Evolutionary conservation across 1,140 invertebrate genomes (phyloP), one percentile per base, ranked within the genome.

Genomic region (Globodera ellingtonae): DNA sequence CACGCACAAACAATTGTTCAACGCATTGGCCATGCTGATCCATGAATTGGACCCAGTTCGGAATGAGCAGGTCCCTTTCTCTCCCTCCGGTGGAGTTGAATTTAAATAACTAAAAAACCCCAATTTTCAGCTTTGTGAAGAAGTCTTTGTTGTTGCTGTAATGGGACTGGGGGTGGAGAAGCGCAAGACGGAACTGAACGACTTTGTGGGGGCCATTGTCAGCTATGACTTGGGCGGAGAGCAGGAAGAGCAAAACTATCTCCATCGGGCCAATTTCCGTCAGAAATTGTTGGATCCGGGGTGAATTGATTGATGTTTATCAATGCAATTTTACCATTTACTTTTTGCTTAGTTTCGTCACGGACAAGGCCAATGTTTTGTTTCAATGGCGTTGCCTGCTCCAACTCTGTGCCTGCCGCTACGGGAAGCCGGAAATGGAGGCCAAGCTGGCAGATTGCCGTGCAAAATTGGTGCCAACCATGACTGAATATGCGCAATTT

Each of bases 401-500:
- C 13, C 72, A 79, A n/a, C n/a, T 79, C 7, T 79, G 78, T 52
- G 44, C 47, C 48, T 46, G 59, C 10, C 52, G 35, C n/a, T 79
- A 79, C 56, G 72, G 18, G 2, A 44, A 35, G 13, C 35, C 24
- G 6, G 72, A 78, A 46, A 71, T 6, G 44, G 78, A 78, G 47
- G 78, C 75, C 6, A 44, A 79, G 35, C 21, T 62, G 52, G 75
- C 66, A 1, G 52, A 78, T 4, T 79, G 78, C 24, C 62, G 75
- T 35, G 52, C 24, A 79, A 78, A 79, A 79, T 47, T 79, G n/a
- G 78, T 79, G 72, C 78, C 78, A 1, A 79, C 78, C 6, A 67
- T 79, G 48, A 72, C 75, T 35, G 50, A 72, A 18, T 79, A 79
- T 79, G 18, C 78, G 9, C 72, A 79, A 78, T 79, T 79, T 79